Percentiles rank a stretch among this genome's conserved stretches.
phyloP scores from a whole-genome alignment of 2,113 vertebrate species.

The Serilophus lunatus region DNA sequence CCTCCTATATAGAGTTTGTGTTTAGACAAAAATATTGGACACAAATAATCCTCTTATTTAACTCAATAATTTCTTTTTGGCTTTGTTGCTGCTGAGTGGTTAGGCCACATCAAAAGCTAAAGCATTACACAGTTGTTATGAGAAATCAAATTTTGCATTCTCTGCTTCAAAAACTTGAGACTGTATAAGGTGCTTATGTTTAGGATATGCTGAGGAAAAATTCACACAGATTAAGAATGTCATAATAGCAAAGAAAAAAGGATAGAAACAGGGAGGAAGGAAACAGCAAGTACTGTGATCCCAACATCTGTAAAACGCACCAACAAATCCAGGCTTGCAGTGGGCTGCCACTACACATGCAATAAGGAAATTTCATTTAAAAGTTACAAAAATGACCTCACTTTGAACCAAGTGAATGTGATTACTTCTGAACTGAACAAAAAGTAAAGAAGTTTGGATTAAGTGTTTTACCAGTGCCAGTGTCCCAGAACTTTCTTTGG shows the following conservation, averaged over 20 bases:
- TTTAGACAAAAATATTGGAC: neutral
- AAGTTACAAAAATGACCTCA: conserved; percentile 56
- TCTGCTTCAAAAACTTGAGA: neutral
- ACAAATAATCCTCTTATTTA: neutral
- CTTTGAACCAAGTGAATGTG: conserved; percentile 63
- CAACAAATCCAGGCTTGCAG: conserved; percentile 22
- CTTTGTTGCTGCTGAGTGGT: neutral
- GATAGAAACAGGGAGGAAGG: neutral
- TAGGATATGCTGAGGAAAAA: neutral
- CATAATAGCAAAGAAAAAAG: neutral
- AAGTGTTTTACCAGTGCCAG: conserved; percentile 61
- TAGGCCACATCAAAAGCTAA: neutral
- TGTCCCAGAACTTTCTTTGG: conserved; percentile 62
- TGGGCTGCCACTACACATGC: conserved; percentile 1
- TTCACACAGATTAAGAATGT: neutral
- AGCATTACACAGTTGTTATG: neutral
- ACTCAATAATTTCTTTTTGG: neutral
- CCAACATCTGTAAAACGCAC: conserved; percentile 30
- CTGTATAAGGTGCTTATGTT: neutral
- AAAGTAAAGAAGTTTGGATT: conserved; percentile 66
- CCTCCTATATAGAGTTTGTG: neutral
- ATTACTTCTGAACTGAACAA: conserved; percentile 55
- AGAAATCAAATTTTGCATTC: neutral
- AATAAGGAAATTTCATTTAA: conserved; percentile 48
- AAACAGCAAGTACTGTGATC: neutral